Evolutionary conservation across 2,113 vertebrate species (phyloP), one percentile per base, ranked within the genome.

Genomic region (Pipa parva): DNA sequence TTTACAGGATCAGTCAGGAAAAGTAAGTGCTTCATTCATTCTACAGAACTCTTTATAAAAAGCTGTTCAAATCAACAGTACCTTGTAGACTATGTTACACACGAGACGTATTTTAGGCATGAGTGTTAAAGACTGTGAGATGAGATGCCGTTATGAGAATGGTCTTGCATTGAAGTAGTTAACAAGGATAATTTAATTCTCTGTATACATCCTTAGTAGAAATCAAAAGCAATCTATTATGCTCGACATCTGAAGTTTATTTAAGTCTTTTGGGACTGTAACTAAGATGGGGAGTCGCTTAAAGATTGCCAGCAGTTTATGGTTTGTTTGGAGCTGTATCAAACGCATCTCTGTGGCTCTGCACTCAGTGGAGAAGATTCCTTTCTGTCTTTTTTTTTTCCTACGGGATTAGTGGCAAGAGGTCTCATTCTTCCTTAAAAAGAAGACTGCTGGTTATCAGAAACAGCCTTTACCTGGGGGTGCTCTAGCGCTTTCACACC

Each of bases 231-330:
- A 49, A 49, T 49, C 46, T 49, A 49, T 49, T 75, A 80, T 81
- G 74, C 76, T 80, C 74, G 81, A 85, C 91, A 92, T 90, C 89
- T 92, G 92, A 91, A 84, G 78, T 86, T 89, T 88, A 88, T 91
- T 92, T 90, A 76, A 79, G 58, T 76, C 77, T 86, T 81, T 74
- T 66, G 80, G 88, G 87, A 87, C 72, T 77, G 83, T 62, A 82
- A 85, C 77, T 79, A 10, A 78, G 82, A 83, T 80, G 79, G 78
- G 80, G 73, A 66, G 86, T 86, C 87, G 87, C 85, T 83, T 78
- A 84, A 82, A 88, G 85, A 86, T 85, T 88, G 85, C 84, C 87
- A 85, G 78, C 75, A 58, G 82, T 91, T 85, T 89, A 78, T 85
- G 83, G 84, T 85, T 48, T 61, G 73, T 76, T 84, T 89, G 88